Evolutionary conservation across 2,888 invertebrate species (phyloP).

Genomic region (Drosophila peninsularis): DNA sequence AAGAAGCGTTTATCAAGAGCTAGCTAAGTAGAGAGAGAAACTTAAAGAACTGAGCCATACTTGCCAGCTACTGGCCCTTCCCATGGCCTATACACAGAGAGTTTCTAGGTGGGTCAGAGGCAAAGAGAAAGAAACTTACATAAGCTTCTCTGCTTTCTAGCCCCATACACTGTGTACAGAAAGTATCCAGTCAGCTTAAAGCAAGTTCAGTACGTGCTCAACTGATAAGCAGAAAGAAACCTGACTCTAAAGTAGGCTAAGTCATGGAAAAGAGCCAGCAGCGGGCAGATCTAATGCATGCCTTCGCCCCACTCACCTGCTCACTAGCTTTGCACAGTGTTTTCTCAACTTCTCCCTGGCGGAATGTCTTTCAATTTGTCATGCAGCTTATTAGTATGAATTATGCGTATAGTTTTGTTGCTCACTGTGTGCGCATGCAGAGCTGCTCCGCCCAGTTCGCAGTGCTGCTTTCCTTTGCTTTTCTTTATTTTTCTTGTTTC

Average conservation of each 20-base stretch:
- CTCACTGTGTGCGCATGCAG: slow-evolving; percentile 38
- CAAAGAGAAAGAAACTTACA: too few species aligned
- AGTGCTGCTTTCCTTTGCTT: not conserved
- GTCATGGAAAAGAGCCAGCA: too few species aligned
- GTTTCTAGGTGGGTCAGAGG: too few species aligned
- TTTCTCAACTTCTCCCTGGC: not conserved
- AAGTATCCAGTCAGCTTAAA: too few species aligned
- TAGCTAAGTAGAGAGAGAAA: not conserved
- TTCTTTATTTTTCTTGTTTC: not conserved
- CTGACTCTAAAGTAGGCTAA: too few species aligned
- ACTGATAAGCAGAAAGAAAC: not conserved
- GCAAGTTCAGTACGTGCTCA: not conserved
- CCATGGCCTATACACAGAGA: too few species aligned
- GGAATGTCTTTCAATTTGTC: slow-evolving; percentile 15
- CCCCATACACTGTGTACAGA: too few species aligned
- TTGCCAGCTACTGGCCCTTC: too few species aligned
- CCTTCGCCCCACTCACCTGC: too few species aligned
- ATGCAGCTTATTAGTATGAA: slow-evolving; percentile 14
- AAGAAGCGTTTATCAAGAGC: not conserved
- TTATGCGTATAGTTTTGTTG: slow-evolving; percentile 20
- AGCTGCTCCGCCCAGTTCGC: too few species aligned
- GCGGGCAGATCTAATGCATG: too few species aligned
- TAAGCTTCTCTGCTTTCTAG: too few species aligned
- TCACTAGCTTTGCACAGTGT: not conserved
- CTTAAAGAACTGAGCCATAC: not conserved